A percentile compares a stretch with the other conserved stretches of the same genome.
Conservation (phyloP, 2,888 invertebrate species). For the Petrophora chlorosata region DNA sequence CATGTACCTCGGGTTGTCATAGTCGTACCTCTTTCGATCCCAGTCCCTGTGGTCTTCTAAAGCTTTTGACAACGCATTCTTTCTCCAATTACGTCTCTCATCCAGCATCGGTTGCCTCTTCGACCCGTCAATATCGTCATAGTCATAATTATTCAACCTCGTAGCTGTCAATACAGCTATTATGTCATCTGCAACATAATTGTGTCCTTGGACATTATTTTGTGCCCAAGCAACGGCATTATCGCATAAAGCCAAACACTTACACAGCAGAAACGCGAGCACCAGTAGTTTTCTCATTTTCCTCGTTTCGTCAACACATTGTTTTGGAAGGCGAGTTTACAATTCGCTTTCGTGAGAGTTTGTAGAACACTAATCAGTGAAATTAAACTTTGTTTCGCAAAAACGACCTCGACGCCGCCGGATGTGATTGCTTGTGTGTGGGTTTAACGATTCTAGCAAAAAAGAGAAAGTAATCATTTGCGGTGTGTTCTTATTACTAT, state of each 20-base stretch:
- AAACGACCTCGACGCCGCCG: slow-evolving; percentile 47
- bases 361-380: slow-evolving; percentile 47
- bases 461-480: slow-evolving; percentile 33
- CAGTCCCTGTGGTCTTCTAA: slow-evolving; percentile 61
- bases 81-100: slow-evolving; percentile 71
- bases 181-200: slow-evolving; percentile 65
- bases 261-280: slow-evolving; percentile 71
- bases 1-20: slow-evolving; percentile 54
- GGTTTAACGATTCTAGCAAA: slow-evolving; percentile 48
- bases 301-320: slow-evolving; percentile 35
- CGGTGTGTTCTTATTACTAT: too few relatives aligned
- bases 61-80: slow-evolving; percentile 59
- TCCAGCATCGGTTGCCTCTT: slow-evolving; percentile 63
- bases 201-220: slow-evolving; percentile 28
- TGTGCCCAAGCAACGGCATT: slow-evolving; percentile 22
- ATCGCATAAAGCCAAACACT: slow-evolving; percentile 45
- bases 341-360: slow-evolving; percentile 48
- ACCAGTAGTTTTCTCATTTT: slow-evolving; percentile 70
- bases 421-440: slow-evolving; percentile 53
- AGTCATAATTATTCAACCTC: slow-evolving; percentile 61
- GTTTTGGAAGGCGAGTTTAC: slow-evolving; percentile 46
- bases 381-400: slow-evolving; percentile 46
- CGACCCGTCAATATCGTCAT: slow-evolving; percentile 62
- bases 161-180: slow-evolving; percentile 55
- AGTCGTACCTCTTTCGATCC: slow-evolving; percentile 59